Evolutionary conservation across 2,888 invertebrate genomes (phyloP), one percentile per base, ranked within the genome.

Genomic region (Piscicola geometra): DNA sequence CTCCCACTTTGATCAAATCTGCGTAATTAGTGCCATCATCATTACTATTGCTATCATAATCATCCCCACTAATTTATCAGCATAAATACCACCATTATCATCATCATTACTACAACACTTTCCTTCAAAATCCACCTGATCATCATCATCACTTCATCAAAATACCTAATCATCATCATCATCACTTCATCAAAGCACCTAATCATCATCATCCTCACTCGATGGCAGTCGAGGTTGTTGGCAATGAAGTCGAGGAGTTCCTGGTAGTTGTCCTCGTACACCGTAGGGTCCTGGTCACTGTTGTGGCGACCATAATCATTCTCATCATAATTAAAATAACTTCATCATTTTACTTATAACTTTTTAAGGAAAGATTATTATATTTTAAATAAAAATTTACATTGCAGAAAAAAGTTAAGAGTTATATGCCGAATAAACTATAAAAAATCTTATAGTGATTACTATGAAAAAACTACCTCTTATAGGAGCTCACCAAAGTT

Each of bases 51-150:
- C 21, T 64, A 64, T 30, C 5, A 21, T 64, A 64, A 64, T 21
- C 64, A 64, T 64, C 21, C 9, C n/a, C n/a, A 21, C 5, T 28
- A 73, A 21, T 33, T 33, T 56, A 36, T 35, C 33, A 73, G 32
- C 73, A 73, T 60, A 21, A 73, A 32, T 60, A 73, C 33, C 64
- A 15, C n/a, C 56, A 73, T 25, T 64, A 56, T 35, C 36, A 56
- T 64, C 64, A 36, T 36, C 73, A 18, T 35, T 33, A 33, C 33
- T 33, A 21, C 52, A 33, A 28, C 33, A 50, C 28, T 21, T 74
- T 64, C 25, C 41, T 21, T 71, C 56, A 5, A 30, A 33, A 21
- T 2, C 56, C 21, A 32, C 56, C 30, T 60, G 52, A 0, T 2
- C 41, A 15, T 32, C 64, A 66, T 60, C 73, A 28, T 73, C 73